Conservation (phyloP, 2,113 vertebrate species). For the Cygnus atratus region DNA sequence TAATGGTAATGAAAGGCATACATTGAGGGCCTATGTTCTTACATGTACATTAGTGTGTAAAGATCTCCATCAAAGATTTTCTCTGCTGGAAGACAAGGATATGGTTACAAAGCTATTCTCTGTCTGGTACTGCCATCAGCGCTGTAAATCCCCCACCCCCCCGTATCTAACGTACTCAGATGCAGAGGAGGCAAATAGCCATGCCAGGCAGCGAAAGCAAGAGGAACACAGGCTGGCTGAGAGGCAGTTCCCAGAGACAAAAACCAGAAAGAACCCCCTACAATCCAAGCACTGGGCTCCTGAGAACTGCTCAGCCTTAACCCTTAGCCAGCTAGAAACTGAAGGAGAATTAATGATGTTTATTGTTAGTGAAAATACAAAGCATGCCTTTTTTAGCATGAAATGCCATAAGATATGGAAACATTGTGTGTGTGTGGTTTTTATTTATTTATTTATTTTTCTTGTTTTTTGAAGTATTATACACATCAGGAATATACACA, state of each 20-base stretch:
- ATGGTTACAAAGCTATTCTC: constrained; percentile 37
- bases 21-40: constrained; percentile 20
- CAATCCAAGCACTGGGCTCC: neutral
- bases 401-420: neutral
- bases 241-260: constrained; percentile 2
- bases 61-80: constrained; percentile 48
- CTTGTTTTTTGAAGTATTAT: neutral
- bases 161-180: constrained; percentile 43
- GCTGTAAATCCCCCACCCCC: constrained; percentile 34
- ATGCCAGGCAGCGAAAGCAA: neutral
- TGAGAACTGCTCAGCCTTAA: neutral
- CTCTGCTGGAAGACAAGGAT: constrained; percentile 35
- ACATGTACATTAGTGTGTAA: constrained; percentile 1
- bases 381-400: neutral
- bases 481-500: neutral
- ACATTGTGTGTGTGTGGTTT: rapidly evolving
- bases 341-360: neutral
- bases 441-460: too few species aligned
- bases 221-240: neutral
- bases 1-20: neutral
- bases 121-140: constrained; percentile 45
- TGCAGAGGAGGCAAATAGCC: constrained; percentile 19
- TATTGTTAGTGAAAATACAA: neutral
- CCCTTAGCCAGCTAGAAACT: neutral
- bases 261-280: neutral